Conservation (phyloP, 2,113 vertebrate genomes). For the Vidua chalybeata region DNA sequence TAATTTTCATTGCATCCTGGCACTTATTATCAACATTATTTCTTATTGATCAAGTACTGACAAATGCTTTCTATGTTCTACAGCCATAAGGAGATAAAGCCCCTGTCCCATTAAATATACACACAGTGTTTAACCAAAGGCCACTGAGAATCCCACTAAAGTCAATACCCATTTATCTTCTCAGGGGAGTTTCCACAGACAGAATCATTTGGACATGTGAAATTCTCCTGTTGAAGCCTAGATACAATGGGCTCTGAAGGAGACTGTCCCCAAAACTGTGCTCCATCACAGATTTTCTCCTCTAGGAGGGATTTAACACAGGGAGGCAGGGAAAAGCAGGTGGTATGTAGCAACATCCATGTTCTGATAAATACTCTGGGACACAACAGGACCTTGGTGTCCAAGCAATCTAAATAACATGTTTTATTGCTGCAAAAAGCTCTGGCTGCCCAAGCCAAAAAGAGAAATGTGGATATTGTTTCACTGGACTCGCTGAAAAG, state of each 20-base stretch:
- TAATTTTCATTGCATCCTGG: constrained; percentile 12
- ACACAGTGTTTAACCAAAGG: background rate
- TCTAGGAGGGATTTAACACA: rapidly evolving
- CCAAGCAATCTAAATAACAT: background rate
- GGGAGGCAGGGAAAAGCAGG: background rate
- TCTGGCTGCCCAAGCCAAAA: background rate
- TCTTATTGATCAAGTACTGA: constrained; percentile 38
- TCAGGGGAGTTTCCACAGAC: background rate
- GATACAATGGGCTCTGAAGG: background rate
- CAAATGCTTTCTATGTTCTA: constrained; percentile 2
- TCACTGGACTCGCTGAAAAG: background rate
- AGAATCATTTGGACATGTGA: background rate
- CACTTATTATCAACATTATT: background rate
- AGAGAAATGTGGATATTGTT: background rate
- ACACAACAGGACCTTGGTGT: background rate
- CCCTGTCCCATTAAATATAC: background rate
- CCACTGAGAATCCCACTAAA: background rate
- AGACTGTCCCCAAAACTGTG: background rate
- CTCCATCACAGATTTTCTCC: background rate
- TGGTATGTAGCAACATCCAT: background rate
- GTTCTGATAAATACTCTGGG: background rate
- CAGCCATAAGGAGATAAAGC: background rate
- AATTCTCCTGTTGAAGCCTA: background rate
- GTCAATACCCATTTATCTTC: background rate
- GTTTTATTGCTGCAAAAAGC: background rate